These are phyloP conservation scores for Malurus cyaneus DNA, from an alignment of 2,113 vertebrate genomes.

Conservation along the genomic window DNA sequence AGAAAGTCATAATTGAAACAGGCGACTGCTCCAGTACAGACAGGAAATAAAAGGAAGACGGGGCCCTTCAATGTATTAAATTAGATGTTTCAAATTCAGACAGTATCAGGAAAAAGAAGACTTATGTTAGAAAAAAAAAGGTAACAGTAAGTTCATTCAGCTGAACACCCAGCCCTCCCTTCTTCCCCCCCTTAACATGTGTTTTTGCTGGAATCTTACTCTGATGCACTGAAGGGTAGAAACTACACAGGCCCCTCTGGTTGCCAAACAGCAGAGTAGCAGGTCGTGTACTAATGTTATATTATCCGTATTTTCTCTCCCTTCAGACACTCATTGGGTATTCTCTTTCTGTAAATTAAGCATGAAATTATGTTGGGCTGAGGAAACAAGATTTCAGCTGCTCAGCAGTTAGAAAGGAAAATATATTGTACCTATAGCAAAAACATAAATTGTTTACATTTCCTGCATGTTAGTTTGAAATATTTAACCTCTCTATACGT, in stretches of 20 bases:
- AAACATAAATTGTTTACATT: constrained; percentile 38
- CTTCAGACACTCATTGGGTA: constrained; percentile 45
- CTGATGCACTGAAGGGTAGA: constrained; percentile 59
- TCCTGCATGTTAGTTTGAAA: constrained; percentile 58
- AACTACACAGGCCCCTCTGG: constrained; percentile 28
- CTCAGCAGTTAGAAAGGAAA: constrained; percentile 63
- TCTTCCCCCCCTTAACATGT: constrained; percentile 50
- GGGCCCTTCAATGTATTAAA: constrained; percentile 93
- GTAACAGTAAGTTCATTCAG: constrained; percentile 99
- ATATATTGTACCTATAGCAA: constrained; percentile 44
- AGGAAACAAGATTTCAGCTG: constrained; percentile 69
- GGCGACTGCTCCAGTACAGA: constrained; percentile 92
- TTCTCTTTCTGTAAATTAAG: constrained; percentile 71
- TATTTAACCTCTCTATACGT: neutral
- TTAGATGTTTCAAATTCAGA: constrained; percentile 93
- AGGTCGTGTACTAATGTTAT: constrained; percentile 51
- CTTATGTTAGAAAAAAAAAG: constrained; percentile 80
- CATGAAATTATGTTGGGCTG: constrained; percentile 65
- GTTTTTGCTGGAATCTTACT: constrained; percentile 74
- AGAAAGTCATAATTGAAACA: constrained; percentile 97
- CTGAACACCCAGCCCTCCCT: constrained; percentile 56
- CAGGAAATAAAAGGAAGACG: constrained; percentile 98
- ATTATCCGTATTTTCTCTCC: constrained; percentile 35
- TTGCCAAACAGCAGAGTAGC: constrained; percentile 54
- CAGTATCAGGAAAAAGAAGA: constrained; percentile 92